phyloP scores from a whole-genome alignment of 2,797 vertebrate species.

The Geotria australis region DNA sequence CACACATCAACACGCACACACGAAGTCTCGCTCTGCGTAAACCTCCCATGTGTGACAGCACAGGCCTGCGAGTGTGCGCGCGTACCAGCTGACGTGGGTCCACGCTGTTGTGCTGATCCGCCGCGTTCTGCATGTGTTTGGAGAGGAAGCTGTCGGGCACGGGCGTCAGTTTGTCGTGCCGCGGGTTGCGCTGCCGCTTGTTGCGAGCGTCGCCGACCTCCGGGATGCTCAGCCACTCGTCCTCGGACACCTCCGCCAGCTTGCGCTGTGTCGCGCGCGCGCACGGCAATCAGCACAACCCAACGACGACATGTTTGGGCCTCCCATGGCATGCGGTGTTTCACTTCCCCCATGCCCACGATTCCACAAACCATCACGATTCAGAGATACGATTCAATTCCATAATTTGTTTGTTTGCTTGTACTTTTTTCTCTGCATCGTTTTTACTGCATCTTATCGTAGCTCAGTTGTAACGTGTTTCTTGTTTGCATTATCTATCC shows the following conservation, averaged over 20 bases:
- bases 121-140: constrained; percentile 50
- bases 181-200: constrained; percentile 81
- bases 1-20: too few species aligned
- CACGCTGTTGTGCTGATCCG: constrained; percentile 58
- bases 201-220: constrained; percentile 91
- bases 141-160: constrained; percentile 93
- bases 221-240: constrained; percentile 92
- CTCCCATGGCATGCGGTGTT: too few species aligned
- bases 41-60: too few species aligned
- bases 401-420: not conserved
- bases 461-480: too few species aligned
- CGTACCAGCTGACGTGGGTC: constrained; percentile 69
- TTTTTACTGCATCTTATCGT: too few species aligned
- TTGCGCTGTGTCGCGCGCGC: constrained; percentile 26
- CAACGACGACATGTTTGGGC: too few species aligned
- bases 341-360: too few species aligned
- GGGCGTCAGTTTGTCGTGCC: constrained; percentile 79
- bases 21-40: too few species aligned
- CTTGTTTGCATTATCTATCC: too few species aligned
- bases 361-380: not conserved
- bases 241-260: constrained; percentile 66
- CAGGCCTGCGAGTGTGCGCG: not conserved
- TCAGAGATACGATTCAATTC: too few species aligned
- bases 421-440: not conserved
- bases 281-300: too few species aligned